Evolutionary conservation across 2,797 vertebrate genomes (phyloP).

Genomic region (Galaxias olidus): DNA sequence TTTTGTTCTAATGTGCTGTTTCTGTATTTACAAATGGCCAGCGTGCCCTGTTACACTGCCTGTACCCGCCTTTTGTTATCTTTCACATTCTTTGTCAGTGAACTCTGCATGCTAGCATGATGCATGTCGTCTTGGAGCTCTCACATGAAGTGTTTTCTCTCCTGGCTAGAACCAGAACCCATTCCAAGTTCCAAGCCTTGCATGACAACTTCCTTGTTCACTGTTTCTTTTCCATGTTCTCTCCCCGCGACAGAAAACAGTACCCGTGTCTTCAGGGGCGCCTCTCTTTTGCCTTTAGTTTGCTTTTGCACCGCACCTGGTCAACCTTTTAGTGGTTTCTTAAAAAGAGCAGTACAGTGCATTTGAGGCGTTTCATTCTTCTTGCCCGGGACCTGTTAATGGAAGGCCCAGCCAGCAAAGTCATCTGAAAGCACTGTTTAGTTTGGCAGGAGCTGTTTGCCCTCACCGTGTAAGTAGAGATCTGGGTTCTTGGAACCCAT

Average conservation of each 20-base stretch:
- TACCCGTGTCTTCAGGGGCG: no score
- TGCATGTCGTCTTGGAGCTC: conserved; percentile 6
- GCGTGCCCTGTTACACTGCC: no score
- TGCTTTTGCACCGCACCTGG: no score
- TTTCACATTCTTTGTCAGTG: no score
- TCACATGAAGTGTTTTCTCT: neutral
- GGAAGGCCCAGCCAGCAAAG: conserved; percentile 8
- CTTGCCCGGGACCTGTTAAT: conserved; percentile 6
- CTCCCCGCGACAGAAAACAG: no score
- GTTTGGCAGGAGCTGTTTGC: conserved; percentile 5
- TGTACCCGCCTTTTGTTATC: no score
- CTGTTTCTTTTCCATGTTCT: no score
- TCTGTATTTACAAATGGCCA: no score
- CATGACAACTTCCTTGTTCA: conserved; percentile 2
- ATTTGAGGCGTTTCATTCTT: neutral
- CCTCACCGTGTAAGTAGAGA: conserved; percentile 1
- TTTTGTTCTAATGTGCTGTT: neutral
- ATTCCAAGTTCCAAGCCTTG: conserved; percentile 4
- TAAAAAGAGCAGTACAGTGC: neutral
- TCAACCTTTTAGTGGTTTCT: no score
- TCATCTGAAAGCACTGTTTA: conserved; percentile 9
- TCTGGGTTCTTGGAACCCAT: conserved; percentile 8
- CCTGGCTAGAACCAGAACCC: neutral
- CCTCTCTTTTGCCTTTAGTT: no score
- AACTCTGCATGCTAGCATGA: no score